Percentiles rank a stretch among this genome's conserved stretches.
phyloP scores from a whole-genome alignment of 2,797 vertebrate species.

The Sebastes paucispinis region DNA sequence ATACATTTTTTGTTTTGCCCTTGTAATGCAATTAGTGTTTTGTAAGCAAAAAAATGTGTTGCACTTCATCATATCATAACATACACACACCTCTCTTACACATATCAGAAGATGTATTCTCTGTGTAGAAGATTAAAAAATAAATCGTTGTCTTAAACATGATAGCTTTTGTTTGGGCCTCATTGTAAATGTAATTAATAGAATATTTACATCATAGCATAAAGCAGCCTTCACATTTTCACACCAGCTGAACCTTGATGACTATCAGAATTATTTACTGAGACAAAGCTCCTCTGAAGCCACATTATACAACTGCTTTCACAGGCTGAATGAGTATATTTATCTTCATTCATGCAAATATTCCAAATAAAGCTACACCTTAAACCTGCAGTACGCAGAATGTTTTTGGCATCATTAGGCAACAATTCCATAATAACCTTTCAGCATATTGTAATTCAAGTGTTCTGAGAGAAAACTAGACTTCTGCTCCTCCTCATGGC shows the following conservation, averaged over 20 bases:
- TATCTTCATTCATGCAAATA: background rate
- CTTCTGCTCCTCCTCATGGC: no score
- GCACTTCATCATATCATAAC: background rate
- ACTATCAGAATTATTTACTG: background rate
- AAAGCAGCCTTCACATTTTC: background rate
- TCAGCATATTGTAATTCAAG: no score
- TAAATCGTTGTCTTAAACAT: background rate
- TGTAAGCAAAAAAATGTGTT: background rate
- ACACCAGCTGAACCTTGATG: background rate
- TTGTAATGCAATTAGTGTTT: background rate
- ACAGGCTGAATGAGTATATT: background rate
- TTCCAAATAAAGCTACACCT: background rate
- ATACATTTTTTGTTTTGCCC: background rate
- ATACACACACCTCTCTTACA: background rate
- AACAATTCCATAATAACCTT: no score
- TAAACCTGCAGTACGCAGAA: no score
- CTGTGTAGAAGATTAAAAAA: background rate
- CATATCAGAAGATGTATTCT: background rate
- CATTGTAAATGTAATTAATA: background rate
- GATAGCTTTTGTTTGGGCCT: background rate
- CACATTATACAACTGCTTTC: background rate
- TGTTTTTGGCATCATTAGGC: no score
- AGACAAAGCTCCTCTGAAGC: background rate
- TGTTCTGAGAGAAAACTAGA: no score
- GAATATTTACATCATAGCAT: background rate